Evolutionary conservation across 2,113 vertebrate genomes (phyloP).

Genomic region (Fulmarus glacialis): DNA sequence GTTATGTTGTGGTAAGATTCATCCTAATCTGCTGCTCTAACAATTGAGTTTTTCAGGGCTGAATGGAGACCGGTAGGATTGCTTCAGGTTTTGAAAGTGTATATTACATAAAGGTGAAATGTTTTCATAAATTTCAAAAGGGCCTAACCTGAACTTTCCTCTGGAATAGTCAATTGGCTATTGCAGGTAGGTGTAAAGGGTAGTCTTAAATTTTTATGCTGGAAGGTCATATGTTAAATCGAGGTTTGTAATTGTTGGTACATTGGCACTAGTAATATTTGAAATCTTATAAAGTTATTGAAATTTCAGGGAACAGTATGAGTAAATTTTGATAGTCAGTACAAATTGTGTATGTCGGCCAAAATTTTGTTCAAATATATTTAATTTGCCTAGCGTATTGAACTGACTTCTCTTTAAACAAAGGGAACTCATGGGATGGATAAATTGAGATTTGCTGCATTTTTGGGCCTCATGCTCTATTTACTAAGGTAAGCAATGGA

Average conservation of each 20-base stretch:
- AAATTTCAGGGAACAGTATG: not conserved
- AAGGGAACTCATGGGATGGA: not conserved
- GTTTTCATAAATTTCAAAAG: not conserved
- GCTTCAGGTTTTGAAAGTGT: not conserved
- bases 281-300: not conserved
- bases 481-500: not conserved
- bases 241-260: not conserved
- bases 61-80: not conserved
- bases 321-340: not conserved
- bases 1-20: not conserved
- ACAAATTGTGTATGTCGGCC: not conserved
- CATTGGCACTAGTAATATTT: not conserved
- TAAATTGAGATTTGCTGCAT: not conserved
- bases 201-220: not conserved
- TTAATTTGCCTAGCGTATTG: not conserved
- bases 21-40: not conserved
- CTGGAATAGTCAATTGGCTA: not conserved
- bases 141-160: not conserved
- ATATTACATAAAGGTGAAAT: not conserved
- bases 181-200: not conserved
- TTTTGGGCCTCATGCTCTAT: not conserved
- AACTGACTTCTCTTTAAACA: not conserved
- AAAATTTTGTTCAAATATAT: not conserved
- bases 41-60: not conserved
- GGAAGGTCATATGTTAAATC: not conserved